These are phyloP conservation scores for Huso huso DNA, from an alignment of 2,797 vertebrate species.

Conservation along the genomic window DNA sequence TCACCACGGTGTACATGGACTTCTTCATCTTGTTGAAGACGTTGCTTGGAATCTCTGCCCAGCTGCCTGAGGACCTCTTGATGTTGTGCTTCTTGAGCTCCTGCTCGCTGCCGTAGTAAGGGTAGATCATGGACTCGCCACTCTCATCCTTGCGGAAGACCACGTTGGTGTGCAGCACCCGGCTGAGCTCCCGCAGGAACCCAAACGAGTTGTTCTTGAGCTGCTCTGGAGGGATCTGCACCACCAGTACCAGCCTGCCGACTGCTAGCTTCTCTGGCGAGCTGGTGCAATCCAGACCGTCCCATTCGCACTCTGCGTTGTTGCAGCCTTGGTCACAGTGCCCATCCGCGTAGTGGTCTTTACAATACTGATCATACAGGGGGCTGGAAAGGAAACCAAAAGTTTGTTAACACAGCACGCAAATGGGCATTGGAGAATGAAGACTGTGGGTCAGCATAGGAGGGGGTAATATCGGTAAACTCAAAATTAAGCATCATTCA, in stretches of 20 bases:
- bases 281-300: constrained; percentile 86
- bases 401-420: not conserved
- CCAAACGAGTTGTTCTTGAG: constrained; percentile 79
- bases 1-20: constrained; percentile 41
- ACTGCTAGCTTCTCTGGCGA: constrained; percentile 79
- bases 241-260: constrained; percentile 83
- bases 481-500: too few relatives aligned
- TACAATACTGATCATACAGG: constrained; percentile 94
- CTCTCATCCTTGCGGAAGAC: constrained; percentile 71
- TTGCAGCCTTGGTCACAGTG: constrained; percentile 98
- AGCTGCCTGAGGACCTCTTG: constrained; percentile 65
- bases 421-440: not conserved
- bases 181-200: constrained; percentile 90
- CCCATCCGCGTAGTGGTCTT: constrained; percentile 85
- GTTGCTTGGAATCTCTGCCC: constrained; percentile 50
- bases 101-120: constrained; percentile 81
- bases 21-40: constrained; percentile 57
- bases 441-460: not conserved
- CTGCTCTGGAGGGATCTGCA: constrained; percentile 76
- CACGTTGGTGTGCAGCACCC: constrained; percentile 86
- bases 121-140: constrained; percentile 82
- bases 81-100: constrained; percentile 86
- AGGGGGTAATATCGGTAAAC: not conserved
- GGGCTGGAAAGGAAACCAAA: constrained; percentile 55
- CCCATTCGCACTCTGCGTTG: constrained; percentile 91